phyloP scores from a whole-genome alignment of 2,797 vertebrate species.

The Argyrosomus regius region DNA sequence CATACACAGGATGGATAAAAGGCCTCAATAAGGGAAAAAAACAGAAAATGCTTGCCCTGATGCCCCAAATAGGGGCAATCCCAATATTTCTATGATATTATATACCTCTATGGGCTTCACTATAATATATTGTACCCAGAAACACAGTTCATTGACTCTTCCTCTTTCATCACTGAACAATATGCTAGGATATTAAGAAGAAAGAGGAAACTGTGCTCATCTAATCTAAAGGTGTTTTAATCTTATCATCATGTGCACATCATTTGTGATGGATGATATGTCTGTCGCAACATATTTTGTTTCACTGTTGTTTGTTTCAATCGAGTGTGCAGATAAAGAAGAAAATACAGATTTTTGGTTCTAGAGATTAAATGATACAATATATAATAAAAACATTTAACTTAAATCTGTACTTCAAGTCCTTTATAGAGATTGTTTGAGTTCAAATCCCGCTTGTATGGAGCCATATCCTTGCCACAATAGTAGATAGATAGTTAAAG shows the following conservation, averaged over 20 bases:
- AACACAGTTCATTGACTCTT: neutral
- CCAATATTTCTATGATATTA: neutral
- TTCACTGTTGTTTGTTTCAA: neutral
- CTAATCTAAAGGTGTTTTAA: neutral
- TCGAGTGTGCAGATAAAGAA: neutral
- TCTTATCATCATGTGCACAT: neutral
- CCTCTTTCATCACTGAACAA: neutral
- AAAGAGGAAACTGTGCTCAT: slow-evolving; percentile 54
- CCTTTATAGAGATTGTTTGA: neutral
- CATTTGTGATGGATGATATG: neutral
- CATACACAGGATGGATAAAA: neutral
- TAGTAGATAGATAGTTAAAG: slow-evolving; percentile 22
- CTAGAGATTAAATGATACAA: neutral
- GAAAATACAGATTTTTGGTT: neutral
- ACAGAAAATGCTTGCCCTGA: no score
- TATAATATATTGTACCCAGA: neutral
- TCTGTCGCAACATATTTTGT: neutral
- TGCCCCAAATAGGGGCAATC: neutral
- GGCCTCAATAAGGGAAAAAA: neutral
- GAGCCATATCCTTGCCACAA: neutral
- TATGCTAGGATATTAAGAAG: neutral
- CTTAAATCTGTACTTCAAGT: neutral
- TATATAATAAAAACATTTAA: neutral
- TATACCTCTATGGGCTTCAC: neutral
- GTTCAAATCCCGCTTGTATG: neutral